Percentiles rank a stretch among this genome's conserved stretches.
Evolutionary conservation across 2,797 vertebrate genomes (phyloP).

Genomic region (Peromyscus melanophrys): DNA sequence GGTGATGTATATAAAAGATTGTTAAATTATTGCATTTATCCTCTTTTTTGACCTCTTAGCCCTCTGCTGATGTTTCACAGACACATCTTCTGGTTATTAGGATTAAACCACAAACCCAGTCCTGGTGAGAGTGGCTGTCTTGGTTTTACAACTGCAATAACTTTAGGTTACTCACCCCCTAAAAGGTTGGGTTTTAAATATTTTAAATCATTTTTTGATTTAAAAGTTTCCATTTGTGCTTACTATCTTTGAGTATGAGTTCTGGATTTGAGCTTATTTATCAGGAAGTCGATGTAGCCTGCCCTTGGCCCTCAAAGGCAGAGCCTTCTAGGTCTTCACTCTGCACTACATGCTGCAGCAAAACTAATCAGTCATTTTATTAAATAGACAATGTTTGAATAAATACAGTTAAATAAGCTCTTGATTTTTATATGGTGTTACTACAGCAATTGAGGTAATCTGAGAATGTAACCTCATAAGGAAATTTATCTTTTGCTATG

Average conservation of each 20-base stretch:
- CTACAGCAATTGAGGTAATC: not conserved
- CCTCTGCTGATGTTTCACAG: not conserved
- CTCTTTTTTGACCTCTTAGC: not conserved
- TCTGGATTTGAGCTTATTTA: not conserved
- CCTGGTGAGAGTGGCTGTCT: not conserved
- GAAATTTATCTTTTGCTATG: not conserved
- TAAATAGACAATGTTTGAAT: not conserved
- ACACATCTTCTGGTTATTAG: not conserved
- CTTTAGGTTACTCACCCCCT: not conserved
- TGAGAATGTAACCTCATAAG: not conserved
- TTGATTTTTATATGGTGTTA: not conserved
- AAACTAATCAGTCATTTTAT: not conserved
- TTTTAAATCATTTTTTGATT: not conserved
- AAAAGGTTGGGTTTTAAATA: not conserved
- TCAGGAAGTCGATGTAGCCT: not conserved
- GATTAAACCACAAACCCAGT: not conserved
- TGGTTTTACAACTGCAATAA: not conserved
- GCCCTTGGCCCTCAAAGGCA: not conserved
- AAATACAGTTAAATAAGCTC: not conserved
- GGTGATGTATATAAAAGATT: not conserved
- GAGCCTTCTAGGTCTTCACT: not conserved
- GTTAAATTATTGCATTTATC: not conserved
- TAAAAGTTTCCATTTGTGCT: not conserved
- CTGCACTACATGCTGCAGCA: not conserved
- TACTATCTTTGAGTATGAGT: not conserved